A percentile compares a stretch with the other conserved stretches of the same genome.
Conservation (phyloP, 2,888 invertebrate genomes). For the Molorchus minor region DNA sequence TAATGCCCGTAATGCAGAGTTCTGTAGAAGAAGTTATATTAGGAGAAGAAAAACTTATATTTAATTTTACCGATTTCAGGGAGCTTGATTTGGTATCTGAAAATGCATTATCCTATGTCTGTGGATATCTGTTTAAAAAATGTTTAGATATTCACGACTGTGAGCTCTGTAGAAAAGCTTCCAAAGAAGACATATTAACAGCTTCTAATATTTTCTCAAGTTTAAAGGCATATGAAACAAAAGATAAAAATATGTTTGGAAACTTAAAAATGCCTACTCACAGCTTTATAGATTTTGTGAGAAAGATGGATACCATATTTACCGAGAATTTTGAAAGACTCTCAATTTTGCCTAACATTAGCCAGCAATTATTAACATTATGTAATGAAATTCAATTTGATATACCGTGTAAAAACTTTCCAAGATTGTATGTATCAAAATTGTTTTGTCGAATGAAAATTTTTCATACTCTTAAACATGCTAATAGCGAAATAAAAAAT, state of each 20-base stretch:
- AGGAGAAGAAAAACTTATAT: too few species aligned
- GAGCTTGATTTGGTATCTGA: constrained; percentile 1
- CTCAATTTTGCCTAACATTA: constrained; percentile 1
- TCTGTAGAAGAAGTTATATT: too few species aligned
- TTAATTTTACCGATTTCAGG: too few species aligned
- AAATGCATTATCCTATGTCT: constrained; percentile 18
- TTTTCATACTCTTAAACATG: background rate
- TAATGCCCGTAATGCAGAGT: too few species aligned
- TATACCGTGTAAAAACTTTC: background rate
- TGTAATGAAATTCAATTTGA: background rate
- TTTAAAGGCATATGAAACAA: constrained; percentile 12
- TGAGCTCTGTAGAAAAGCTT: constrained; percentile 6
- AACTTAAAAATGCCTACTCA: constrained; percentile 7
- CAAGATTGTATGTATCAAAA: background rate
- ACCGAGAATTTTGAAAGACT: constrained; percentile 7
- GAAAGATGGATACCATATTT: constrained; percentile 6
- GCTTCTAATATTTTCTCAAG: constrained; percentile 6
- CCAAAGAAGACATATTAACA: background rate
- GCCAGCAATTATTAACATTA: constrained; percentile 3
- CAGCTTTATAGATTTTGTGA: constrained; percentile 11
- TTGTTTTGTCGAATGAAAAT: background rate
- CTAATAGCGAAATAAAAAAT: too few species aligned
- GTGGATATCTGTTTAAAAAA: constrained; percentile 13
- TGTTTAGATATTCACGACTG: constrained; percentile 12
- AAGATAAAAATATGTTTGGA: constrained; percentile 1